Percentiles rank a stretch among this genome's conserved stretches.
Evolutionary conservation across 2,113 vertebrate genomes (phyloP).

Genomic region (Phalacrocorax carbo): DNA sequence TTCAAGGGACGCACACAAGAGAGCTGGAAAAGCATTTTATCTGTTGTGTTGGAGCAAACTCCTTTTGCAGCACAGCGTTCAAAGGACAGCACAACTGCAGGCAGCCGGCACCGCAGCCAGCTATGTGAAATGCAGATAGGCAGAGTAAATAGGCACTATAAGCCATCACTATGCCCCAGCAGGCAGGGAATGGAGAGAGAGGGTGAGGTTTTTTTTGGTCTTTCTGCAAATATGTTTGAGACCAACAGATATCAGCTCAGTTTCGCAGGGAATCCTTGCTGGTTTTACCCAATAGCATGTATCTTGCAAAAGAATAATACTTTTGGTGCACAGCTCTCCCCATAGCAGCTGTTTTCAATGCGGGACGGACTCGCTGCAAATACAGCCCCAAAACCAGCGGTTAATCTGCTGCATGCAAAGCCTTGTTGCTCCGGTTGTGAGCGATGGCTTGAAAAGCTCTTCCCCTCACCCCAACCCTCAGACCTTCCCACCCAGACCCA

Average conservation of each 20-base stretch:
- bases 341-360: fast-evolving
- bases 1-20: fast-evolving
- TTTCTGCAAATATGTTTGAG: neutral
- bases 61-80: neutral
- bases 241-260: neutral
- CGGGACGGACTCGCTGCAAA: neutral
- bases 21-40: neutral
- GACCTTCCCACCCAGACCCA: neutral
- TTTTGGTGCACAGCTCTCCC: neutral
- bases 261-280: neutral
- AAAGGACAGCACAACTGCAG: neutral
- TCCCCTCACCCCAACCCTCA: fast-evolving
- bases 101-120: neutral
- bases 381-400: neutral
- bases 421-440: neutral
- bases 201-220: neutral
- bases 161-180: neutral
- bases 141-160: neutral
- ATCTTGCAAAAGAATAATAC: neutral
- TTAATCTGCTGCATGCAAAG: neutral
- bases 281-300: fast-evolving
- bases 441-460: neutral
- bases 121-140: fast-evolving
- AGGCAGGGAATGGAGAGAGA: neutral
- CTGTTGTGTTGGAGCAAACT: neutral